Evolutionary conservation across 2,888 invertebrate species (phyloP), one percentile per base, ranked within the genome.

Genomic region (Chromoteleia sp.): DNA sequence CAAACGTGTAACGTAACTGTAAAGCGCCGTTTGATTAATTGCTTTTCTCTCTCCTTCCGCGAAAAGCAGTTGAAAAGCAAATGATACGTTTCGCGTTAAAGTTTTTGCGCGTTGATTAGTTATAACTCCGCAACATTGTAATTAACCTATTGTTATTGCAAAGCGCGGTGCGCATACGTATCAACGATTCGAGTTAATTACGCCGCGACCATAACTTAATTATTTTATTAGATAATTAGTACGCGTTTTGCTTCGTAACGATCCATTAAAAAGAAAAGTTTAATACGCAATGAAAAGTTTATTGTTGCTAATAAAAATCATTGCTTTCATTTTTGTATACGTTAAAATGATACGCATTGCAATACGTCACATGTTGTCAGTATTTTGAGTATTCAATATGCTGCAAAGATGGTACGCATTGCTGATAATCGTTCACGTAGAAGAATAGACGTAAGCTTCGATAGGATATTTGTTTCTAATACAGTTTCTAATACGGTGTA

Each of bases 201-300:
- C 48, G 21, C 14, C 1, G 21, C 39, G 50, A 25, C 29, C 25
- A 25, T 29, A 67, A 52, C 25, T 39, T 21, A 52, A 67, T 52
- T 67, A 52, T 67, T 67, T 67, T 41, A 29, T 67, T 52, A 41
- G 65, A 52, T 50, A 67, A 67, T 67, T 67, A 67, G 39, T 39
- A 41, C 15, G 17, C 50, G 36, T 65, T 36, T 50, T 36, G 19
- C 48, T 48, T 36, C 33, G 33, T 8, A 5, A n/a, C 17, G 15
- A 17, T 10, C 33, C 15, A 36, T 19, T 33, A 36, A 36, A 19
- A 19, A 30, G 25, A n/a, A 41, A 39, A 6, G 19, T 39, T 58
- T 41, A 56, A 19, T 19, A 19, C 19, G 39, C 21, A 29, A 17
- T 56, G n/a, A 29, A 33, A 30, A 52, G 8, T 15, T 15, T 30